These are phyloP conservation scores for Empidonax alnorum DNA, from an alignment of 2,113 vertebrate genomes.

Conservation along the genomic window DNA sequence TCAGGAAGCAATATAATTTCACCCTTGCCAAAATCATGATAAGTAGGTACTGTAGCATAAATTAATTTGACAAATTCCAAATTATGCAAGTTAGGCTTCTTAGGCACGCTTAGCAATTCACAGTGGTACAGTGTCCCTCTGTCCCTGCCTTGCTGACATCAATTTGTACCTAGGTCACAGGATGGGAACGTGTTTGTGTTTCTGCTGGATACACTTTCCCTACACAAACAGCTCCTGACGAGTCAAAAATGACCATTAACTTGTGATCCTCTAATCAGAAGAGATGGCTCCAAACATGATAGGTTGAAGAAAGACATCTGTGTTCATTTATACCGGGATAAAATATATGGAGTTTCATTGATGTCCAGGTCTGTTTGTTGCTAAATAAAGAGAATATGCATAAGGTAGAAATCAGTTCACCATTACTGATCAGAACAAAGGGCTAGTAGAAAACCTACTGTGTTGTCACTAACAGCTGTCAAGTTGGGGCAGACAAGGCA, in stretches of 20 bases:
- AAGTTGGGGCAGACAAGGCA: neutral
- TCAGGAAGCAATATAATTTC: neutral
- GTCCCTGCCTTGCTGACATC: fast-evolving
- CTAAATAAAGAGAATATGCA: neutral
- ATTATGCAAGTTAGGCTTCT: neutral
- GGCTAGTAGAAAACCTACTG: neutral
- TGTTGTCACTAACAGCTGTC: neutral
- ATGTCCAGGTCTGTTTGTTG: neutral
- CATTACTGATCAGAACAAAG: neutral
- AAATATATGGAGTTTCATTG: neutral
- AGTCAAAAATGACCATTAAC: neutral
- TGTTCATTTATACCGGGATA: neutral
- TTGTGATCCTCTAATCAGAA: neutral
- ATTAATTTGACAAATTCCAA: neutral
- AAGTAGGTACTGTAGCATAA: neutral
- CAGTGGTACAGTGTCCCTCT: neutral
- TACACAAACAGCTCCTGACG: neutral
- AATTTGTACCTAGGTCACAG: neutral
- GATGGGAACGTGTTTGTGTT: neutral
- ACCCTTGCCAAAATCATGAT: neutral
- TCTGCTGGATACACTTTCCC: neutral
- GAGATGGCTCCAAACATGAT: neutral
- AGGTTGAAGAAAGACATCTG: neutral
- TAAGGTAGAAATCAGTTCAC: neutral
- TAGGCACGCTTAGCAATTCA: neutral